These are phyloP conservation scores for Mustela nigripes DNA, from an alignment of 2,113 vertebrate species.

Conservation along the genomic window DNA sequence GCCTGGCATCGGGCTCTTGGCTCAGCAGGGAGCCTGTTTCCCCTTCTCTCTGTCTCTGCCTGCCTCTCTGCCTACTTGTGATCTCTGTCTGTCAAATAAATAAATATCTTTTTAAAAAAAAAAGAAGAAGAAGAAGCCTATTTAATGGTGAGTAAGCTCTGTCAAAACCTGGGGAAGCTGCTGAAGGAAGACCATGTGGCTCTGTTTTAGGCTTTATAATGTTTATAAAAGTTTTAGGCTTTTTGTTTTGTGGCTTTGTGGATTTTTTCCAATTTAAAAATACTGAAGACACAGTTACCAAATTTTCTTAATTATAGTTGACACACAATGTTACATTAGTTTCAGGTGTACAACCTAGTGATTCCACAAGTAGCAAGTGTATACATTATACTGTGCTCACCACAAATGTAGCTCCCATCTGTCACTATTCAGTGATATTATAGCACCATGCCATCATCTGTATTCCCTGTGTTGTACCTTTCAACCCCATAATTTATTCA, in stretches of 20 bases:
- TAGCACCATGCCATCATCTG: neutral
- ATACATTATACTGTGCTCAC: neutral
- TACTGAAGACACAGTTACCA: neutral
- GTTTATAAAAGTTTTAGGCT: too few relatives aligned
- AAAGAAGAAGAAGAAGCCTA: neutral
- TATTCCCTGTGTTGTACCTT: neutral
- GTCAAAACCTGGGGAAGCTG: neutral
- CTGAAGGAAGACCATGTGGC: rapidly evolving
- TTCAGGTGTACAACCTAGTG: neutral
- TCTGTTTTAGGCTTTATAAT: neutral
- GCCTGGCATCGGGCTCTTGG: too few relatives aligned
- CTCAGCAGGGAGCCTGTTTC: too few relatives aligned
- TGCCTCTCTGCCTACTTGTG: too few relatives aligned
- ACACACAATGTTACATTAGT: neutral
- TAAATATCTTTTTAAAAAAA: too few relatives aligned
- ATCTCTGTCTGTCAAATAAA: too few relatives aligned
- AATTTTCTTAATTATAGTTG: neutral
- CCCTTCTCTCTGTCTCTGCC: too few relatives aligned
- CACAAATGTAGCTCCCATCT: neutral
- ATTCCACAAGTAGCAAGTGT: neutral
- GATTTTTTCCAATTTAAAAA: neutral
- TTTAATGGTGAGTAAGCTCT: neutral
- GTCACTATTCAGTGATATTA: neutral
- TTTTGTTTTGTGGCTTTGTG: neutral
- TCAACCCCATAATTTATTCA: neutral